phyloP scores from a whole-genome alignment of 2,797 vertebrate genomes.

The Leuciscus waleckii region DNA sequence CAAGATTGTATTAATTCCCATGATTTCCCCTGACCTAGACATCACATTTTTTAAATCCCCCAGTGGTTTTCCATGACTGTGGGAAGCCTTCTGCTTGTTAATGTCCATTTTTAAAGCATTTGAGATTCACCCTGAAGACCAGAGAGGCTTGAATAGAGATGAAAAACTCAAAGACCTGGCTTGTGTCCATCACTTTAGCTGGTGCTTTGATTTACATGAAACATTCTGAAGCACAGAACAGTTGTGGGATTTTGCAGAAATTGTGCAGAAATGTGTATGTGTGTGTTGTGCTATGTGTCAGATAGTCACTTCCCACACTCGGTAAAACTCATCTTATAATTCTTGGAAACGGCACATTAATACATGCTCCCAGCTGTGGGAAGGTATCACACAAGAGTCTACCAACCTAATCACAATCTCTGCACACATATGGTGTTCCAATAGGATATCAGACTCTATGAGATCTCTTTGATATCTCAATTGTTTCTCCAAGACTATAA shows the following conservation, averaged over 20 bases:
- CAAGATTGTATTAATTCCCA: neutral
- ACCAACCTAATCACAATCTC: neutral
- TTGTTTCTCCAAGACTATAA: no score
- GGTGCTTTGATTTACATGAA: constrained; percentile 10
- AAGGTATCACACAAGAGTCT: constrained; percentile 7
- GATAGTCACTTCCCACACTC: constrained; percentile 37
- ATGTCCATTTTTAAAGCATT: neutral
- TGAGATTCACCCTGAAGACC: neutral
- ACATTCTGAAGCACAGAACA: constrained; percentile 11
- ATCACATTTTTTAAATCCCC: neutral
- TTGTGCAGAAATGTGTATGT: neutral
- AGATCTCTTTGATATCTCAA: neutral
- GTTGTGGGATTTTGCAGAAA: constrained; percentile 24
- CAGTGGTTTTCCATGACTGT: neutral
- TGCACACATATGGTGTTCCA: constrained; percentile 4
- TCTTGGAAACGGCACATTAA: constrained; percentile 12
- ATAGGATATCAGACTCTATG: neutral
- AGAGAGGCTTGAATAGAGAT: neutral
- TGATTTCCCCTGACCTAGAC: neutral
- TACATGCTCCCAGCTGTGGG: constrained; percentile 7
- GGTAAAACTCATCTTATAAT: neutral
- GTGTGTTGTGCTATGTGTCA: constrained; percentile 12
- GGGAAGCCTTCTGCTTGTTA: neutral
- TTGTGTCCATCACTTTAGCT: constrained; percentile 6
- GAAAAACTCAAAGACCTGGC: neutral